phyloP scores from a whole-genome alignment of 2,888 invertebrate species.

The Nomada lathburiana region DNA sequence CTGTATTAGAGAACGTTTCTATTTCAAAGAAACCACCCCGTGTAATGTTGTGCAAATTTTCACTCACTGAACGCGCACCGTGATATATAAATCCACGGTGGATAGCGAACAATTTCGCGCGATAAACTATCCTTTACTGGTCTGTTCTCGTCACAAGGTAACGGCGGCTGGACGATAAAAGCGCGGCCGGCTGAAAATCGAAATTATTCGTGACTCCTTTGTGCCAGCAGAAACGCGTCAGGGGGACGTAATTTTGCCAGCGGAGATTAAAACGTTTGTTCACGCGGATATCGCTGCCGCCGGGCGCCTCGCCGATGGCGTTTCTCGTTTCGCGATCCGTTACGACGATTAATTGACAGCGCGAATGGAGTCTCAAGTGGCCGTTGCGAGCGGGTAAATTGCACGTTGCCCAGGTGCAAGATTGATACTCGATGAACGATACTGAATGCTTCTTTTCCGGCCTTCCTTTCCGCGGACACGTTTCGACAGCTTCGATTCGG shows the following conservation, averaged over 20 bases:
- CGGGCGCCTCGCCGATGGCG: neutral
- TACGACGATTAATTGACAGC: slow-evolving; percentile 34
- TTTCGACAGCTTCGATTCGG: neutral
- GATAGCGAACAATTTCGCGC: no score
- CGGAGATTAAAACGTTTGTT: slow-evolving; percentile 35
- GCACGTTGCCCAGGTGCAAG: slow-evolving; percentile 10
- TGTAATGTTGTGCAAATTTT: no score
- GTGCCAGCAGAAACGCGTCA: neutral
- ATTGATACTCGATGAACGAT: neutral
- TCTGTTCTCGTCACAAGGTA: neutral
- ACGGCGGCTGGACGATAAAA: neutral
- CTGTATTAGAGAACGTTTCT: no score
- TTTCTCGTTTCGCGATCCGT: slow-evolving; percentile 29
- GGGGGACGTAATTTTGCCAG: slow-evolving; percentile 7
- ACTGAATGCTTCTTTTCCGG: neutral
- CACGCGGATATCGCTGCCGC: slow-evolving; percentile 2
- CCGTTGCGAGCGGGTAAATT: slow-evolving; percentile 9
- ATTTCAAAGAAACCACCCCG: no score
- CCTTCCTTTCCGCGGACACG: neutral
- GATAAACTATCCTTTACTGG: neutral
- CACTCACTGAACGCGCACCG: no score
- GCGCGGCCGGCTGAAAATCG: slow-evolving; percentile 14
- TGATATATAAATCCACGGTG: no score
- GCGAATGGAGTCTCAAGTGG: slow-evolving; percentile 33
- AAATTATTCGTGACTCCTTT: slow-evolving; percentile 24